Evolutionary conservation across 92 coral and sea anemone genomes (phyloP).

Genomic region (Bergia sp.): DNA sequence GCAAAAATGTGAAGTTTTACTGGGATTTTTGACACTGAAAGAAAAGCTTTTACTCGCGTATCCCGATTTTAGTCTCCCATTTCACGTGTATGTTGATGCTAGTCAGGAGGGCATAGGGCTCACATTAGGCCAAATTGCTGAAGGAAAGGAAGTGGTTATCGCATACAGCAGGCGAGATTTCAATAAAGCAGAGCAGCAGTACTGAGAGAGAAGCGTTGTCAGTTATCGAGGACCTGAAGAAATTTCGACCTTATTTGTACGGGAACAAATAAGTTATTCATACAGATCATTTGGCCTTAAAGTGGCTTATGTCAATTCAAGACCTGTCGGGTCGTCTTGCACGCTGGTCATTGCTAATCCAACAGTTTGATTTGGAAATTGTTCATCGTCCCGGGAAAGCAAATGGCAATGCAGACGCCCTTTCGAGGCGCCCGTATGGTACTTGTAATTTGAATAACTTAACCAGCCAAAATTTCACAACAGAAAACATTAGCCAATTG

Average conservation of each 20-base stretch:
- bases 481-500: conserved; percentile 29
- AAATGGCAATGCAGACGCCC: conserved; percentile 27
- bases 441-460: conserved; percentile 3
- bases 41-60: conserved; percentile 35
- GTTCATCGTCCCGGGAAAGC: conserved; percentile 43
- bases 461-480: conserved; percentile 11
- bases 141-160: conserved; percentile 45
- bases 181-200: conserved; percentile 48
- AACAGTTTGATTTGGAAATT: conserved; percentile 52
- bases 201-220: conserved; percentile 57
- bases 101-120: conserved; percentile 37
- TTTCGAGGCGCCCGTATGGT: conserved; percentile 37
- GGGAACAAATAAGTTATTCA: conserved; percentile 39
- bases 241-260: conserved; percentile 51
- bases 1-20: conserved; percentile 36
- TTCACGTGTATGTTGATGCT: conserved; percentile 41
- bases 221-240: conserved; percentile 46
- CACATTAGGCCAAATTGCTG: conserved; percentile 23
- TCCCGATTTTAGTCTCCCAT: conserved; percentile 42
- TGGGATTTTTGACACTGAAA: conserved; percentile 50
- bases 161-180: conserved; percentile 57
- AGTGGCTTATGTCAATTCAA: conserved; percentile 51
- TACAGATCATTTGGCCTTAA: conserved; percentile 45
- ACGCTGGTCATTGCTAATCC: conserved; percentile 47
- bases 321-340: conserved; percentile 47